Conservation (phyloP, 2,113 vertebrate species). For the Halcyon malimbica region DNA sequence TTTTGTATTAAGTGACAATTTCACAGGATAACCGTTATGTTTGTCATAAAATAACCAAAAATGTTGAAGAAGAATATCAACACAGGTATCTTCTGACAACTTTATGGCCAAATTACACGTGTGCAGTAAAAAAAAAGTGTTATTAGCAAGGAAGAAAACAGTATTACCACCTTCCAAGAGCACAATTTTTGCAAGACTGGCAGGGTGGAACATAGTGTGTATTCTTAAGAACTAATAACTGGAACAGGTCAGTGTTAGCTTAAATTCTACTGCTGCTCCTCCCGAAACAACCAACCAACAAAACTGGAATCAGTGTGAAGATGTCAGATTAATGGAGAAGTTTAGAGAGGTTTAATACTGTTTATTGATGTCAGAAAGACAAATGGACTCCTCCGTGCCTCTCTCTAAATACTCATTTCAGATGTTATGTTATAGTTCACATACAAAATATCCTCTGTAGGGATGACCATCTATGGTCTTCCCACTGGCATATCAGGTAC, state of each 20-base stretch:
- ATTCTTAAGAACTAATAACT: background rate
- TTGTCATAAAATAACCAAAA: background rate
- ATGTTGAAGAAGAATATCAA: background rate
- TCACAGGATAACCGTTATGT: background rate
- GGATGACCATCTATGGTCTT: background rate
- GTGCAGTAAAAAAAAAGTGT: background rate
- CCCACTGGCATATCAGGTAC: background rate
- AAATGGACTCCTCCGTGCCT: background rate
- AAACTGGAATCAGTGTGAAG: background rate
- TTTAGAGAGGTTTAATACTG: background rate
- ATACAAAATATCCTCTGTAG: background rate
- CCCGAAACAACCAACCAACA: background rate
- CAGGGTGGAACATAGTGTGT: accelerated
- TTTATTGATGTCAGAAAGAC: background rate
- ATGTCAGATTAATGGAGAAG: background rate
- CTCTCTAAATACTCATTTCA: background rate
- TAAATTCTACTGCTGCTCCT: background rate
- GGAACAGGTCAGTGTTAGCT: background rate
- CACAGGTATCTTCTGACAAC: background rate
- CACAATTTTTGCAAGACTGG: background rate
- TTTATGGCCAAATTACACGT: background rate
- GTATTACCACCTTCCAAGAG: background rate
- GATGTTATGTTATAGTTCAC: background rate
- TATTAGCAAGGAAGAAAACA: background rate
- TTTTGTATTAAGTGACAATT: background rate